A percentile compares a stretch with the other conserved stretches of the same genome.
Evolutionary conservation across 2,888 invertebrate genomes (phyloP).

Genomic region (Nymphalis c-album): DNA sequence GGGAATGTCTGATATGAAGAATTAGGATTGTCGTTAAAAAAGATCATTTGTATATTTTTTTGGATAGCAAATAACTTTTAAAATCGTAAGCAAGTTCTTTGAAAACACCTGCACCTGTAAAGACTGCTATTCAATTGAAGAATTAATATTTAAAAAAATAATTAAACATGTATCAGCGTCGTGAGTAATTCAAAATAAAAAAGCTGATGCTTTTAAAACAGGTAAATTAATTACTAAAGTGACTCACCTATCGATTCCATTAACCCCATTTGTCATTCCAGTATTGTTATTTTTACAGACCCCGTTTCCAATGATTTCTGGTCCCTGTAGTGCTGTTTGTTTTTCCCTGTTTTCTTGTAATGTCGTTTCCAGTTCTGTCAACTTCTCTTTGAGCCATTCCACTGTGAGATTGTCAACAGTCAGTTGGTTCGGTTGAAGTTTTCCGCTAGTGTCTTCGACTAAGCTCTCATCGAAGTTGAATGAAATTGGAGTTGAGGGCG

Average conservation of each 20-base stretch:
- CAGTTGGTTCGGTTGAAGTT: slow-evolving; percentile 91
- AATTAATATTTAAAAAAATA: no score
- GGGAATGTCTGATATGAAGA: slow-evolving; percentile 62
- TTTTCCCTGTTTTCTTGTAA: slow-evolving; percentile 90
- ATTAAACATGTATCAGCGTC: no score
- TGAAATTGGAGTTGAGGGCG: slow-evolving; percentile 87
- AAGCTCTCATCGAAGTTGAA: slow-evolving; percentile 94
- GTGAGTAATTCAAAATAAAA: no score
- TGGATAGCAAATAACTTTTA: no score
- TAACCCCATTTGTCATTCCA: slow-evolving; percentile 78
- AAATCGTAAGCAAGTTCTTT: no score
- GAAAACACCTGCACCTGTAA: no score
- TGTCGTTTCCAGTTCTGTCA: slow-evolving; percentile 89
- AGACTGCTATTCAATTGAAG: no score
- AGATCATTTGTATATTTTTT: no score
- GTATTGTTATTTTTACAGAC: slow-evolving; percentile 75
- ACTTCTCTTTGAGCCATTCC: slow-evolving; percentile 91
- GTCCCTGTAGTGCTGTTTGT: slow-evolving; percentile 81
- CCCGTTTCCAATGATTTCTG: slow-evolving; percentile 76
- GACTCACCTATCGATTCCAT: slow-evolving; percentile 75
- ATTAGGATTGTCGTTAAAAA: no score
- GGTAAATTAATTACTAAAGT: not conserved
- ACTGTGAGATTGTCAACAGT: slow-evolving; percentile 96
- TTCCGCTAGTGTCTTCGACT: slow-evolving; percentile 93
- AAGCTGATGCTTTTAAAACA: not conserved